Evolutionary conservation across 2,888 invertebrate species (phyloP), one percentile per base, ranked within the genome.

Genomic region (Mallateleia sp.): DNA sequence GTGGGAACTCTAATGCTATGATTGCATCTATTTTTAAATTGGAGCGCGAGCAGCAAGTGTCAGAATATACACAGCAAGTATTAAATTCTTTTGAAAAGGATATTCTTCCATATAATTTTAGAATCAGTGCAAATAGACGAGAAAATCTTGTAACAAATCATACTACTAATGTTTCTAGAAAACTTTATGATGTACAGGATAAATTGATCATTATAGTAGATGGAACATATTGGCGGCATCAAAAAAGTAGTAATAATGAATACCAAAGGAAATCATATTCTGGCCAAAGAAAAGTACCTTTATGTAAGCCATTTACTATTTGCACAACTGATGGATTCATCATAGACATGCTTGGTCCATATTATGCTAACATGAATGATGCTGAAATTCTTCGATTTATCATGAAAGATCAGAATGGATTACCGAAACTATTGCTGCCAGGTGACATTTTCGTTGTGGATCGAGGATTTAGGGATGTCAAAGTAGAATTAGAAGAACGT

Each of bases 261-360:
- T 87, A 88, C 32, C 89, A 89, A 20, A n/a, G 88, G 11, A 87
- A 71, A 47, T 89, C 89, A 15, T 87, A 80, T 60, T 87, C 80
- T 25, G 88, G 85, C 4, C 88, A 88, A 32, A 87, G 87, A 58
- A 81, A 84, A 47, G 66, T 45, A 20, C 72, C 64, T 22, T 50
- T 88, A 14, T 83, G 83, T 20, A 88, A 86, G 58, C 80, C 80
- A 11, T 86, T 88, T 60, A 86, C 80, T 14, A 72, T 86, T 32
- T 74, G 62, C 28, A 75, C 82, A 9, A 87, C 81, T 1, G 14
- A 47, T 5, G 69, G 38, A 1, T 54, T 15, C 20, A 22, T 54
- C 15, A 60, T 89, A 20, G 87, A 89, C 15, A 62, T 50, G 4
- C 62, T 28, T 38, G 85, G 87, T 20, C 66, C 79, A 25, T 89